These are phyloP conservation scores for Zophobas morio DNA, from an alignment of 1,140 invertebrate genomes.

Conservation along the genomic window DNA sequence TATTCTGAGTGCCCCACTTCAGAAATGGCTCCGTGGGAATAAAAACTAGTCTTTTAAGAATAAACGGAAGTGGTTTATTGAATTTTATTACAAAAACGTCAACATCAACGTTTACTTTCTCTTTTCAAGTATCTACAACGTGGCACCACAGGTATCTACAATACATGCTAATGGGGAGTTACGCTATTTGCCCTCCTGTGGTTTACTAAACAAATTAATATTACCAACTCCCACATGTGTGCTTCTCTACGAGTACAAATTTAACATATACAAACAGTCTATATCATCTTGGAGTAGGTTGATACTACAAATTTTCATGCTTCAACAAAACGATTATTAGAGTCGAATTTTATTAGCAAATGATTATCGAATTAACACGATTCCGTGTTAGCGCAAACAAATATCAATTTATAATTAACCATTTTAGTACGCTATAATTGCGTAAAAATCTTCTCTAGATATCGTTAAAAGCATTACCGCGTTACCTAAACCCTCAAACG, in stretches of 20 bases:
- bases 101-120: constrained; percentile 18
- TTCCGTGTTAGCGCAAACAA: no score
- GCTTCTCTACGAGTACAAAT: constrained; percentile 41
- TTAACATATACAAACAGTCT: constrained; percentile 35
- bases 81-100: constrained; percentile 32
- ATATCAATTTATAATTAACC: no score
- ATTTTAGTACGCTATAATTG: no score
- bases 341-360: constrained; percentile 7
- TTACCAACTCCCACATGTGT: constrained; percentile 27
- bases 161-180: constrained; percentile 27
- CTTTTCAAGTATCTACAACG: constrained; percentile 12
- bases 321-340: constrained; percentile 10
- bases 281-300: constrained; percentile 20
- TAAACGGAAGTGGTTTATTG: constrained; percentile 28
- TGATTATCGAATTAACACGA: not conserved
- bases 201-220: constrained; percentile 41
- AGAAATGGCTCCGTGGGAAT: not conserved
- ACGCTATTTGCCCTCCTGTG: constrained; percentile 28
- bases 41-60: constrained; percentile 19
- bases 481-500: not conserved
- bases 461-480: no score
- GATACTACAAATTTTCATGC: constrained; percentile 27
- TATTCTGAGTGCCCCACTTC: constrained; percentile 13
- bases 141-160: constrained; percentile 27
- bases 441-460: no score